These are phyloP conservation scores for Mastomys natalensis DNA, from an alignment of 2,113 vertebrate species.

Conservation along the genomic window DNA sequence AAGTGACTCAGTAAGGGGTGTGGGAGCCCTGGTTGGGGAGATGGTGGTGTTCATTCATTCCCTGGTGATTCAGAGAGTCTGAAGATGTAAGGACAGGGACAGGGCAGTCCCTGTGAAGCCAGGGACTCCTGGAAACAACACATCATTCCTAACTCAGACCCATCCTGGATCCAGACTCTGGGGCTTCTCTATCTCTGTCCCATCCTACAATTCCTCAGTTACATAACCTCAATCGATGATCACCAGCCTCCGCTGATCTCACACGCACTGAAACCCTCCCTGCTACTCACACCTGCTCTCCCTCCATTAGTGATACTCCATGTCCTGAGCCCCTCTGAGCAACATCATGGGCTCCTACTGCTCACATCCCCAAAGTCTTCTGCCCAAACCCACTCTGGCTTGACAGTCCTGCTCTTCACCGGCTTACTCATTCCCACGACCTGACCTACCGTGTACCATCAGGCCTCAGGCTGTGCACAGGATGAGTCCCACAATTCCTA, in stretches of 20 bases:
- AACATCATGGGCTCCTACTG: no score
- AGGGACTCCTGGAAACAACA: neutral
- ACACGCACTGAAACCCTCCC: no score
- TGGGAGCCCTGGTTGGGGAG: no score
- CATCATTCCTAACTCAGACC: neutral
- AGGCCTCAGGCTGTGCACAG: neutral
- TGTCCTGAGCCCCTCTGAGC: neutral
- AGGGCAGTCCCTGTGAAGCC: no score
- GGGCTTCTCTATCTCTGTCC: neutral
- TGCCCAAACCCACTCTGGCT: neutral
- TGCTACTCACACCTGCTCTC: accelerated
- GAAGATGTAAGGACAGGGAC: neutral
- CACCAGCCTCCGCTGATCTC: neutral
- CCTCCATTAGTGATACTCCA: neutral
- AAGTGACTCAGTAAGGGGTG: no score
- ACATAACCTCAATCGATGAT: neutral
- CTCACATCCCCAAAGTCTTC: neutral
- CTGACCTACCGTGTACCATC: neutral
- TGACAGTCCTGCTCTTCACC: neutral
- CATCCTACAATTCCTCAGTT: neutral
- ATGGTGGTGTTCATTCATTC: neutral
- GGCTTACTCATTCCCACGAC: neutral
- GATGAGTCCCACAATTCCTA: neutral
- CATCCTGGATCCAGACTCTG: neutral
- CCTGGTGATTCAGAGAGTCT: neutral